These are phyloP conservation scores for Danaus melanippus DNA, from an alignment of 1,140 invertebrate species.

Conservation along the genomic window DNA sequence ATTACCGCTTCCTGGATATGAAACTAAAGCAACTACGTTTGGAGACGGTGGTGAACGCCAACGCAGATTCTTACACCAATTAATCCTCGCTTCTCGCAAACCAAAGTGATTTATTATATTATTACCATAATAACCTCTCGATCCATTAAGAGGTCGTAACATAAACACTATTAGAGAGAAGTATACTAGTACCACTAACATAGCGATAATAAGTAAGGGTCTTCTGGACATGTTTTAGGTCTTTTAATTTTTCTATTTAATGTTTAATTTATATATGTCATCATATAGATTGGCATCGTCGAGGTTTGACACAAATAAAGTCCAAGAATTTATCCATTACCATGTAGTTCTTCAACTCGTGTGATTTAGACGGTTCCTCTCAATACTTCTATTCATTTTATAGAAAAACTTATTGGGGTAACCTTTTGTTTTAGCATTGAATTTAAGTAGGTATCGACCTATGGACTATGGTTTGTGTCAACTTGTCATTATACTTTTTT, in stretches of 20 bases:
- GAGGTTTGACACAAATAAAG: no score
- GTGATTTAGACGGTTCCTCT: no score
- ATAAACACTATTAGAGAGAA: conserved; percentile 61
- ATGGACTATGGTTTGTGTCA: no score
- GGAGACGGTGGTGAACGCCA: conserved; percentile 37
- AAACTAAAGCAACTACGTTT: conserved; percentile 75
- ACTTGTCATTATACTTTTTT: no score
- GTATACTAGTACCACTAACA: conserved; percentile 46
- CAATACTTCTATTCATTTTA: no score
- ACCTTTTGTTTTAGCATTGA: no score
- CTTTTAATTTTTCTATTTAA: not conserved
- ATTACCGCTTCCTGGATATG: conserved; percentile 86
- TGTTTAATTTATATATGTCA: no score
- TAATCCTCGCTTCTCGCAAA: conserved; percentile 37
- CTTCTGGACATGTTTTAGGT: conserved; percentile 40
- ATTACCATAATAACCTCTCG: conserved; percentile 37
- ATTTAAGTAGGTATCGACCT: no score
- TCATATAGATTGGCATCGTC: no score
- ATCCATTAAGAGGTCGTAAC: conserved; percentile 45
- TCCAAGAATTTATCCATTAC: no score
- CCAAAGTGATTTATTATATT: conserved; percentile 40
- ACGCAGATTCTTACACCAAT: conserved; percentile 50
- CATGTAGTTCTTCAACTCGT: no score
- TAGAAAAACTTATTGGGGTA: no score
- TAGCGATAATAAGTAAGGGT: conserved; percentile 44